Percentiles rank a stretch among this genome's conserved stretches.
These are phyloP conservation scores for Bombus superbus DNA, from an alignment of 1,140 invertebrate species.

Conservation along the genomic window DNA sequence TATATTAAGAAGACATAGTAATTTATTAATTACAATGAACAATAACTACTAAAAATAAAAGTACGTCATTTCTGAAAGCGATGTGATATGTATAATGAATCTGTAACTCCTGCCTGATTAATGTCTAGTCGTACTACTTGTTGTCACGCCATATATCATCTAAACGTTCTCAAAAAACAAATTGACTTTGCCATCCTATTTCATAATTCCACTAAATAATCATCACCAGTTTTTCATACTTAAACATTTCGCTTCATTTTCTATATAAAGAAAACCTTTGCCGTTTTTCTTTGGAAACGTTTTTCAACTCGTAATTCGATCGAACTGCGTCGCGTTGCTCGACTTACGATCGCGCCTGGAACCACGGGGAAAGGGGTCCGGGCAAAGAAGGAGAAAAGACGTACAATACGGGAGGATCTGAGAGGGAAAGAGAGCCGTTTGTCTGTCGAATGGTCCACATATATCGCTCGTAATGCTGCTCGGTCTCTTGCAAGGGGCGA, in stretches of 20 bases:
- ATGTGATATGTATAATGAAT: not conserved
- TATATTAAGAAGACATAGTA: too few relatives aligned
- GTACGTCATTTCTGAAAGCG: too few relatives aligned
- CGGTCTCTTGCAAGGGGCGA: conserved; percentile 70
- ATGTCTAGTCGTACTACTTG: not conserved
- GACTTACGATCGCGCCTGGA: conserved; percentile 39
- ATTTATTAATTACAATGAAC: too few relatives aligned
- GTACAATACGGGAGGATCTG: conserved; percentile 31
- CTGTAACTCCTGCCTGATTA: not conserved
- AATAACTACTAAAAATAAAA: too few relatives aligned
- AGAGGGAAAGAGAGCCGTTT: conserved; percentile 72
- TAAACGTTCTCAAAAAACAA: not conserved
- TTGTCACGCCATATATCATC: too few relatives aligned
- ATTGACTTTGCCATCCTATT: not conserved
- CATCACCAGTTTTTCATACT: not conserved
- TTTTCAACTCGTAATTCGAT: conserved; percentile 39
- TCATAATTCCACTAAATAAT: not conserved
- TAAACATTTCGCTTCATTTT: not conserved
- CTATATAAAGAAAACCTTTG: not conserved
- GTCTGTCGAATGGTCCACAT: conserved; percentile 78
- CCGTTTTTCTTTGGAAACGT: not conserved
- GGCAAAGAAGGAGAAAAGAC: conserved; percentile 50
- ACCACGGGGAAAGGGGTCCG: not conserved
- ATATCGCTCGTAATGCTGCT: conserved; percentile 74
- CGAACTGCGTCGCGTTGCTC: conserved; percentile 6